phyloP scores from a whole-genome alignment of 2,113 vertebrate species.

The Pterocles gutturalis region DNA sequence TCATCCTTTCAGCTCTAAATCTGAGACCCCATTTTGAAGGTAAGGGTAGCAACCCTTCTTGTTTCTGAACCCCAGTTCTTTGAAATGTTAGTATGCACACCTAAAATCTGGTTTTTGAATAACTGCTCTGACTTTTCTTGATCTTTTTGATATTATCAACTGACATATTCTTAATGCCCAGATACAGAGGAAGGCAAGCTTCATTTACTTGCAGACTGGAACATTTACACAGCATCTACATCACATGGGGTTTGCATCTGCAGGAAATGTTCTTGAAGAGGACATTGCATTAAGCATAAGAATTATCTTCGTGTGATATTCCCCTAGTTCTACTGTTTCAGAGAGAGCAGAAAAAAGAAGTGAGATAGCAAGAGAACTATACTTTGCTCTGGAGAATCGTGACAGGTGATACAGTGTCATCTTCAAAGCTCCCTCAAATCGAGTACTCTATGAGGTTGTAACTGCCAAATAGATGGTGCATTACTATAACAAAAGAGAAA shows the following conservation, averaged over 20 bases:
- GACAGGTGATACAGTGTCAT: background rate
- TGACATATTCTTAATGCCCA: background rate
- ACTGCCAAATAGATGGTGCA: background rate
- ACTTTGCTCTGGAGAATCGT: background rate
- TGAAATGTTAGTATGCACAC: background rate
- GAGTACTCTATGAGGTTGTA: background rate
- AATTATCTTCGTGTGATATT: background rate
- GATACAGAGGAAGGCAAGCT: background rate
- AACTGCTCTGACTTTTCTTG: background rate
- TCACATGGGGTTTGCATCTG: background rate
- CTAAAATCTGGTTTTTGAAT: background rate
- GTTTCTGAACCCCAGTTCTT: background rate
- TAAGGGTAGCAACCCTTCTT: background rate
- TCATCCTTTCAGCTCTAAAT: background rate
- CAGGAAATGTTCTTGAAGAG: background rate
- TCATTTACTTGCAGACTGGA: background rate
- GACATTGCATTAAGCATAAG: background rate
- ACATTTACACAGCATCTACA: background rate
- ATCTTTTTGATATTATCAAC: background rate
- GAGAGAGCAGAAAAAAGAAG: background rate
- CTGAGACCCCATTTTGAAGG: background rate
- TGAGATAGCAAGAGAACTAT: background rate
- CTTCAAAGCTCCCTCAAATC: slow-evolving; percentile 40
- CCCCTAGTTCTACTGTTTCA: background rate
- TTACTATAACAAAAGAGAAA: slow-evolving; percentile 10